These are phyloP conservation scores for Mya arenaria DNA, from an alignment of 1,140 invertebrate genomes.

Conservation along the genomic window DNA sequence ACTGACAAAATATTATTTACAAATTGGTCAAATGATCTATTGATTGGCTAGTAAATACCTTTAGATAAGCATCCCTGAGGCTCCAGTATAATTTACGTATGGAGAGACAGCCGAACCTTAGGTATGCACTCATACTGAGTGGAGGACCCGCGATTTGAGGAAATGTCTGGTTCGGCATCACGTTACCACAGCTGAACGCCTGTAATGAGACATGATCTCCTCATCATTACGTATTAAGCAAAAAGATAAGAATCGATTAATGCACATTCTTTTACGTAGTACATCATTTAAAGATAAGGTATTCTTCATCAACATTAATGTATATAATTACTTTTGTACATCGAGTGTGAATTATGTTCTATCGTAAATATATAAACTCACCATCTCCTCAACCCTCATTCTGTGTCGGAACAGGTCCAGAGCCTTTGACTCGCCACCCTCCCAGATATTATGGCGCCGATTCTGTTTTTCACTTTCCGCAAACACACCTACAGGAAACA, in stretches of 20 bases:
- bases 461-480: constrained; percentile 72
- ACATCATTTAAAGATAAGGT: no score
- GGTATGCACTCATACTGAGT: constrained; percentile 85
- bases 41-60: constrained; percentile 55
- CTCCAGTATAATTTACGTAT: constrained; percentile 76
- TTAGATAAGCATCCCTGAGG: constrained; percentile 63
- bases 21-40: no score
- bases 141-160: constrained; percentile 87
- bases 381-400: constrained; percentile 71
- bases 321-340: no score
- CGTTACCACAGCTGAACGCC: constrained; percentile 81
- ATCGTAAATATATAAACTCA: no score
- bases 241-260: no score
- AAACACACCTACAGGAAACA: constrained; percentile 57
- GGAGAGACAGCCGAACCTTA: constrained; percentile 85
- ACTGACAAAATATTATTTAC: no score
- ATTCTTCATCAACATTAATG: no score
- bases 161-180: constrained; percentile 86
- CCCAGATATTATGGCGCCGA: constrained; percentile 68
- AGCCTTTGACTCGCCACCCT: constrained; percentile 75
- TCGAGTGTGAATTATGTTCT: no score
- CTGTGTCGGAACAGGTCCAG: constrained; percentile 68
- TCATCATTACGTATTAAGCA: no score
- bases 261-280: no score
- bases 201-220: constrained; percentile 56